Base-by-base conservation (phyloP, 2,113 vertebrate species). In the Xiphorhynchus elegans region DNA sequence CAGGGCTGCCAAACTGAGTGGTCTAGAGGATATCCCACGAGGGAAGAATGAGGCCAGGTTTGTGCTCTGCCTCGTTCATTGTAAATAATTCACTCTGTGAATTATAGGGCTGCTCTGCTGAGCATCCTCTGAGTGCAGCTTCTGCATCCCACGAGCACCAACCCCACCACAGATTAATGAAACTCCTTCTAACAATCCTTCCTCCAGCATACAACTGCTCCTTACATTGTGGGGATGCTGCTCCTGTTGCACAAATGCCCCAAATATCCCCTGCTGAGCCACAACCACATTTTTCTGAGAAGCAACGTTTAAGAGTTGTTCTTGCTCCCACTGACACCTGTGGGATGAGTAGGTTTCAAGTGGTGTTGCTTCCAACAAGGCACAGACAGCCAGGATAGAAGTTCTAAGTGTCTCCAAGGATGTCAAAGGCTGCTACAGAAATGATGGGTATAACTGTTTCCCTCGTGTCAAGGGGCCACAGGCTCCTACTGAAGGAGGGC, bases 51-150 rank as follows among this genome's bases (percentile, higher is more conserved):
- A 89, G 64, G 40, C 56, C 37, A n/a, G 47, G 52, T 49, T 40
- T 25, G 2, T 40, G 1, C 0, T 24, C 39, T 76, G 35, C n/a
- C 44, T 81, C 4, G 4, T 44, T 76, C 24, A 1, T 4, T 44
- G 79, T 73, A 52, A 90, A 80, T 92, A 83, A 84, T 84, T 83
- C 24, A 21, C 74, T 75, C 44, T 17, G n/a, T 28, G 72, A 56
- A 31, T 47, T 70, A 11, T 46, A 26, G 40, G 13, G 13, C 5
- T 42, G 33, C 39, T 68, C 39, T 55, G 35, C 73, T 58, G 55
- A 50, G 68, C 24, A 6, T 18, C 46, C 28, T 35, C 26, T 2
- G 33, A n/a, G 47, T 6, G 10, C 40, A 4, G 23, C 49, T 52
- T n/a, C 75, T 64, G 75, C 89, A 39, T 11, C 3, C 7, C 23